Evolutionary conservation across 2,888 invertebrate species (phyloP).

Genomic region (Megaustenia siamemsis): DNA sequence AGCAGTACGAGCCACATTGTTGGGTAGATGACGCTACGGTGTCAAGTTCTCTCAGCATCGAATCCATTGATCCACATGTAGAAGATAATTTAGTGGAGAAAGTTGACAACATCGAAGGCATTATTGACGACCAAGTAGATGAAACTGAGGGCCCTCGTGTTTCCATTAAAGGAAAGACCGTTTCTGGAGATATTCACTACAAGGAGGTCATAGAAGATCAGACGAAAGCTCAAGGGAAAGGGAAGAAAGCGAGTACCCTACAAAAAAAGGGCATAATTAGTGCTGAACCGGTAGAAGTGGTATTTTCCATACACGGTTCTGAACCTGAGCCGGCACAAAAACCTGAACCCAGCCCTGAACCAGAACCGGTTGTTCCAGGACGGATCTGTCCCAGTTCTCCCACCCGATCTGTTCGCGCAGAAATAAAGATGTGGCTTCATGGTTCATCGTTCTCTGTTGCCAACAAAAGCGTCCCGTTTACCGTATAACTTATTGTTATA

Average conservation of each 20-base stretch:
- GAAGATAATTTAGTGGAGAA: background rate
- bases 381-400: conserved; percentile 45
- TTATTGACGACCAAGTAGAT: background rate
- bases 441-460: conserved; percentile 28
- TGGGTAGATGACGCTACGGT: conserved; percentile 42
- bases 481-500: background rate
- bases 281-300: too few species aligned
- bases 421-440: conserved; percentile 35
- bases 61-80: background rate
- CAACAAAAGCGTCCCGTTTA: conserved; percentile 3
- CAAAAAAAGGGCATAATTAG: too few species aligned
- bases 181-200: too few species aligned
- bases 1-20: background rate
- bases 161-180: too few species aligned
- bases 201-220: background rate
- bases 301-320: too few species aligned
- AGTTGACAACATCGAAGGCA: background rate
- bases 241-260: too few species aligned
- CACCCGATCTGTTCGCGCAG: background rate
- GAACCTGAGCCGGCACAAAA: background rate
- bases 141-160: too few species aligned
- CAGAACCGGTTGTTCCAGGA: conserved; percentile 1
- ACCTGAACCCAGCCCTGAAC: conserved; percentile 3
- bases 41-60: too few species aligned
- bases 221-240: background rate